Conservation (phyloP, 92 coral and sea anemone species). For the Actinostola sp. region DNA sequence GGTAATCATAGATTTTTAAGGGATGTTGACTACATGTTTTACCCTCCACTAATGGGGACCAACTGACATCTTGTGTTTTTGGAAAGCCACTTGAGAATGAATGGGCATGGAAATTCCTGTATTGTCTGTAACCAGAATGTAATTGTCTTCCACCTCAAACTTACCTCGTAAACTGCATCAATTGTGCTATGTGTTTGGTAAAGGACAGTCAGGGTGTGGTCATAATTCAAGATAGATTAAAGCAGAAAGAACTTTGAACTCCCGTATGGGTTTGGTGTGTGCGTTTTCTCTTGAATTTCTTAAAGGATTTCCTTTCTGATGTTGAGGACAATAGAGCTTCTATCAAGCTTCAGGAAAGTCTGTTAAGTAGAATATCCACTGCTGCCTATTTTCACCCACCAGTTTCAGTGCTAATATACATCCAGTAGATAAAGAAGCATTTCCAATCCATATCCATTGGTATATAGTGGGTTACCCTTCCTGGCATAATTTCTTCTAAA, state of each 20-base stretch:
- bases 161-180: background rate
- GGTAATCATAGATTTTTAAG: background rate
- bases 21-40: no score
- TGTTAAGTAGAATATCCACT: conserved; percentile 1
- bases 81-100: no score
- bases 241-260: conserved; percentile 10
- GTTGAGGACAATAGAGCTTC: background rate
- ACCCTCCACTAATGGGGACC: no score
- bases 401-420: background rate
- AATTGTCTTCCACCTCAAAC: background rate
- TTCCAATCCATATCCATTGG: background rate
- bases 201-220: background rate
- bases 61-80: no score
- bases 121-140: background rate
- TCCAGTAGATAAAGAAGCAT: background rate
- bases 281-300: conserved; percentile 12
- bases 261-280: conserved; percentile 14
- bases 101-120: no score
- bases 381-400: background rate
- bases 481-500: no score
- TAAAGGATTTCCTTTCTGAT: conserved; percentile 3
- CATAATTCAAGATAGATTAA: conserved; percentile 4
- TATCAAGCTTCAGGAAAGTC: background rate
- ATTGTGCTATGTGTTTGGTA: background rate
- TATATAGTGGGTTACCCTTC: background rate